These are phyloP conservation scores for Orthosia incerta DNA, from an alignment of 2,888 invertebrate genomes.

Conservation along the genomic window DNA sequence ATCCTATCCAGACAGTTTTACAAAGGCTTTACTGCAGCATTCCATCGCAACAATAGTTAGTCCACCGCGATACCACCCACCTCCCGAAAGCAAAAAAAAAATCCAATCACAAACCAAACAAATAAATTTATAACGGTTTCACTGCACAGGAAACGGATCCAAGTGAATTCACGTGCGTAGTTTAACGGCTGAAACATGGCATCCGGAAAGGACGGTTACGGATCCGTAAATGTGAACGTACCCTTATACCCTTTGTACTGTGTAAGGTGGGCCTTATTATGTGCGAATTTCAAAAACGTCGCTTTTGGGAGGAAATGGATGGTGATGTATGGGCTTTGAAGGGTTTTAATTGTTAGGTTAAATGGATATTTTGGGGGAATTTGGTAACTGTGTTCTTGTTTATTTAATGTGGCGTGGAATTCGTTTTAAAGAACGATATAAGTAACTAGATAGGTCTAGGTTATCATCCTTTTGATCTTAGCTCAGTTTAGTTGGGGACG, in stretches of 20 bases:
- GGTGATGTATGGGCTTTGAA: constrained; percentile 49
- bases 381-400: constrained; percentile 1
- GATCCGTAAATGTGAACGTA: constrained; percentile 64
- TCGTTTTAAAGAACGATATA: background rate
- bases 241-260: constrained; percentile 62
- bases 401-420: background rate
- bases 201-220: constrained; percentile 81
- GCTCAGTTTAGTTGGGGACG: too few species aligned
- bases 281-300: constrained; percentile 79
- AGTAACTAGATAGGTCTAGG: background rate
- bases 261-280: constrained; percentile 69
- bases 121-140: constrained; percentile 78
- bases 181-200: constrained; percentile 84
- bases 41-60: background rate
- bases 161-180: constrained; percentile 82
- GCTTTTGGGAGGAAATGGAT: constrained; percentile 38
- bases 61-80: background rate
- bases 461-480: too few species aligned
- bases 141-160: constrained; percentile 81
- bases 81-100: constrained; percentile 25
- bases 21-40: background rate
- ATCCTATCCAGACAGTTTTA: too few species aligned
- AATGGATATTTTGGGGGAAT: constrained; percentile 26
- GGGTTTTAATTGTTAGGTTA: constrained; percentile 31
- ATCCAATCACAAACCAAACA: constrained; percentile 66